phyloP scores from a whole-genome alignment of 2,888 invertebrate genomes.

The Macrophya annulata region DNA sequence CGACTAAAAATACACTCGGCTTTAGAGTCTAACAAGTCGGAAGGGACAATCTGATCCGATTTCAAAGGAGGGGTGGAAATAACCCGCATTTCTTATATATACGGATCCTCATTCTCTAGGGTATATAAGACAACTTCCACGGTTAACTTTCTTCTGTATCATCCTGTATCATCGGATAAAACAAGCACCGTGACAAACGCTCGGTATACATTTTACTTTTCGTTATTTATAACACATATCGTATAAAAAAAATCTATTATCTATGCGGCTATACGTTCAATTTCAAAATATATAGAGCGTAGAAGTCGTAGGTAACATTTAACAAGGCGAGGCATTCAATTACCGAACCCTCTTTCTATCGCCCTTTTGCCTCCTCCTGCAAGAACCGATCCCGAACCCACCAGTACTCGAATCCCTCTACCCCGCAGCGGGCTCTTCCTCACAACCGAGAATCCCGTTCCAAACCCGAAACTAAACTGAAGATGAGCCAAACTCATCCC shows the following conservation, averaged over 20 bases:
- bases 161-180: background rate
- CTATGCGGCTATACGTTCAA: slow-evolving; percentile 69
- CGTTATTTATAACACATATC: background rate
- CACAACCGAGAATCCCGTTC: slow-evolving; percentile 57
- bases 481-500: slow-evolving; percentile 75
- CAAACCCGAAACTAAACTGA: slow-evolving; percentile 69
- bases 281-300: slow-evolving; percentile 72
- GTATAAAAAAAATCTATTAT: background rate
- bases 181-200: background rate
- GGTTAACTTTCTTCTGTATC: background rate
- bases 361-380: slow-evolving; percentile 25
- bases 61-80: slow-evolving; percentile 37
- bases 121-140: slow-evolving; percentile 5
- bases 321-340: slow-evolving; percentile 76
- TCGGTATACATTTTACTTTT: background rate
- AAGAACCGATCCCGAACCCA: background rate
- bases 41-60: slow-evolving; percentile 47
- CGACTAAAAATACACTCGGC: slow-evolving; percentile 42
- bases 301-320: slow-evolving; percentile 73
- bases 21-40: slow-evolving; percentile 45
- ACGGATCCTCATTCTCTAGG: background rate
- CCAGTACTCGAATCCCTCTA: slow-evolving; percentile 45
- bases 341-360: slow-evolving; percentile 68
- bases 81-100: background rate
- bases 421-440: slow-evolving; percentile 59